Evolutionary conservation across 2,888 invertebrate species (phyloP).

Genomic region (Acrobasis suavella): DNA sequence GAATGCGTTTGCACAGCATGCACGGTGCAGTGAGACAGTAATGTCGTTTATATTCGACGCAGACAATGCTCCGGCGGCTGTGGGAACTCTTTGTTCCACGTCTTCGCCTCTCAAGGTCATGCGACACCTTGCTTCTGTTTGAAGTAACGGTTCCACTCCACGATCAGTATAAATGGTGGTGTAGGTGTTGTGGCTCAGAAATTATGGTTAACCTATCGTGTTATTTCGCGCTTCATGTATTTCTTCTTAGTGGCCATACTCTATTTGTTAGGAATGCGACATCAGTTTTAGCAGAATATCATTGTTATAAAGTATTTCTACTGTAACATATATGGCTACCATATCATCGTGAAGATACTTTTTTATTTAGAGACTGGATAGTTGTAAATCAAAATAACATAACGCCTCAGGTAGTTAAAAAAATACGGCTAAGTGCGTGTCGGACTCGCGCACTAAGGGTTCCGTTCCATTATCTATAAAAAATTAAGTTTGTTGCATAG

Average conservation of each 20-base stretch:
- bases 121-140: neutral
- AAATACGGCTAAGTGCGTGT: no score
- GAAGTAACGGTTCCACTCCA: slow-evolving; percentile 2
- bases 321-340: no score
- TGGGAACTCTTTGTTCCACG: slow-evolving; percentile 60
- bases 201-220: slow-evolving; percentile 17
- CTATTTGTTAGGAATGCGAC: no score
- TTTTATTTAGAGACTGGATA: no score
- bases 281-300: no score
- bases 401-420: no score
- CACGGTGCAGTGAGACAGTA: slow-evolving; percentile 39
- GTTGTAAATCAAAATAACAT: no score
- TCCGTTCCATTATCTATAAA: no score
- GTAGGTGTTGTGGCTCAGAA: slow-evolving; percentile 10
- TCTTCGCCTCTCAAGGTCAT: slow-evolving; percentile 60
- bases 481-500: no score
- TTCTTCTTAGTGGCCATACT: neutral
- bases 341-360: no score
- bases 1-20: slow-evolving; percentile 70
- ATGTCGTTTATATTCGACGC: slow-evolving; percentile 47
- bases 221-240: slow-evolving; percentile 12
- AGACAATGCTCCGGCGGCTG: slow-evolving; percentile 46
- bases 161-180: slow-evolving; percentile 1
- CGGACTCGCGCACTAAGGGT: no score
- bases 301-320: no score